Evolutionary conservation across 2,113 vertebrate species (phyloP).

Genomic region (Catagonus wagneri): DNA sequence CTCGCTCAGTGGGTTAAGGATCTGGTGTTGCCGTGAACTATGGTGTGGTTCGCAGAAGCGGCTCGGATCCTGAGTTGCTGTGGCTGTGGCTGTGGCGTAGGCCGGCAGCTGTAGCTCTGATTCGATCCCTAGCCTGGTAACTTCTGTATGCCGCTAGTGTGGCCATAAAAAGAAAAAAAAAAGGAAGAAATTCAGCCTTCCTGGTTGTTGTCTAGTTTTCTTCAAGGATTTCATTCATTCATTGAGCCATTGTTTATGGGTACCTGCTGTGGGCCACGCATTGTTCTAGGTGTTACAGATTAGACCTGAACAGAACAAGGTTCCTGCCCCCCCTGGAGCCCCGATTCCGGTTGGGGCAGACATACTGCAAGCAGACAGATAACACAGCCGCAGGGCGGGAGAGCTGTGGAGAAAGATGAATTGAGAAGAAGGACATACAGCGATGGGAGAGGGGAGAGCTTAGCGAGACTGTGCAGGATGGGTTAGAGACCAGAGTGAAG

Average conservation of each 20-base stretch:
- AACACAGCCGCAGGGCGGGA: background rate
- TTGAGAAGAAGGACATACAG: background rate
- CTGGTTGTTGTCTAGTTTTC: background rate
- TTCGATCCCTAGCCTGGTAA: too few relatives aligned
- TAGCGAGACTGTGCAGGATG: background rate
- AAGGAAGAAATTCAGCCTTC: background rate
- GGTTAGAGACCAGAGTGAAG: background rate
- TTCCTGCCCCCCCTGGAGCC: background rate
- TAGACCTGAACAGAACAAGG: background rate
- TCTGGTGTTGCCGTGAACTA: too few relatives aligned
- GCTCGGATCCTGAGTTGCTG: too few relatives aligned
- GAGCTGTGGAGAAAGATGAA: accelerated
- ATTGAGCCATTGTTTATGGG: background rate
- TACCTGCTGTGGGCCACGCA: accelerated
- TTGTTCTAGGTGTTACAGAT: background rate
- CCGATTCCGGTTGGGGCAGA: background rate
- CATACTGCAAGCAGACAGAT: background rate
- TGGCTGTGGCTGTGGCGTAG: too few relatives aligned
- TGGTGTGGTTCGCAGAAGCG: too few relatives aligned
- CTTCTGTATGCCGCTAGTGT: too few relatives aligned
- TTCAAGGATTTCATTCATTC: background rate
- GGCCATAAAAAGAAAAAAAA: too few relatives aligned
- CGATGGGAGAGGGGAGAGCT: background rate
- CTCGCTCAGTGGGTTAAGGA: too few relatives aligned
- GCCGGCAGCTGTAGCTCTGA: too few relatives aligned